Base-by-base conservation (phyloP, 2,888 invertebrate species). In the Meganola albula region DNA sequence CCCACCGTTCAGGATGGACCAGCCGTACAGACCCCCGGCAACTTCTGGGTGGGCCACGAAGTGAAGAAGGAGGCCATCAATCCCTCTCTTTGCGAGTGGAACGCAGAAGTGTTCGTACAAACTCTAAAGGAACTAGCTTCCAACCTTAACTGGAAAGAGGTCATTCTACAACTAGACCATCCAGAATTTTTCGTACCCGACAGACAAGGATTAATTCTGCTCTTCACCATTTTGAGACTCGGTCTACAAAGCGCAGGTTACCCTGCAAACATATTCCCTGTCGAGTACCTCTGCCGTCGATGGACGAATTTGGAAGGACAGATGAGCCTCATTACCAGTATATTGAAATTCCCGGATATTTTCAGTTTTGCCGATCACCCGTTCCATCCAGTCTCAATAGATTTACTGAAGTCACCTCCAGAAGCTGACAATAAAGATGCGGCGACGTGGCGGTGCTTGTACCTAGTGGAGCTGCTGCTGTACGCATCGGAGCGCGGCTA, bases 291-390 rank as follows among this genome's bases (percentile, higher is more conserved):
- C 44, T 98, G 96, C 74, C 90, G 95, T 24, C 91, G 92, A 44
- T 99, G 99, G 99, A 93, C 93, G 37, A 96, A 97, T 76, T 88
- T 94, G 11, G 97, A 98, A 67, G 96, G 97, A 24, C 98, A 95
- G 84, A 90, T 98, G 70, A 96, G 96, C 41, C 88, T 98, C 48
- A 89, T 98, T 22, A 90, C 93, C 41, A 92, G 93, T 51, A 93
- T 97, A 47, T 78, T 99, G 12, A 96, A 96, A 68, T 91, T 94
- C 76, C 91, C 96, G 0, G 99, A 99, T 67, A 90, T 99, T 47
- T 97, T 99, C 75, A 95, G 95, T 63, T 94, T 99, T 68, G 94
- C 95, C 14, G 98, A 98, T 70, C 93, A 94, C 74, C 93, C 95
- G 0, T 96, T 93, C 68, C 93, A 93, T 56, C 90, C 94, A 2